Evolutionary conservation across 1,140 invertebrate species (phyloP).

Genomic region (Microplitis demolitor): DNA sequence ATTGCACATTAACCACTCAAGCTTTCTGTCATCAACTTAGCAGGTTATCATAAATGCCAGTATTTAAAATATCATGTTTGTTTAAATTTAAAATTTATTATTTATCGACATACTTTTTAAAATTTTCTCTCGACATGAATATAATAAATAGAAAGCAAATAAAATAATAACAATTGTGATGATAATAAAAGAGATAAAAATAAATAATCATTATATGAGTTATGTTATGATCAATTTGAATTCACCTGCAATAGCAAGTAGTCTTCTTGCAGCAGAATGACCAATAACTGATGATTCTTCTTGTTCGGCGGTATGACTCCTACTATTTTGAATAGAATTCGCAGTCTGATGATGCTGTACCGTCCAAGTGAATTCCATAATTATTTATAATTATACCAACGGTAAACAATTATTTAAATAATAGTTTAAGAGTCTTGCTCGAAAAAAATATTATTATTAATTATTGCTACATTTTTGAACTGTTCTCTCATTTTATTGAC

Average conservation of each 20-base stretch:
- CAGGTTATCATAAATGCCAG: too few species aligned
- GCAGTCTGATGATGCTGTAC: conserved; percentile 45
- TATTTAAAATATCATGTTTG: too few species aligned
- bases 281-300: conserved; percentile 41
- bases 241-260: conserved; percentile 53
- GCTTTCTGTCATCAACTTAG: too few species aligned
- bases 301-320: conserved; percentile 35
- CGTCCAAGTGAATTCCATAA: conserved; percentile 55
- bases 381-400: neutral
- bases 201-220: too few species aligned
- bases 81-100: too few species aligned
- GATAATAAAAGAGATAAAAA: too few species aligned
- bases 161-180: too few species aligned
- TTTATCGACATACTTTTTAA: too few species aligned
- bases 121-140: too few species aligned
- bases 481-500: neutral
- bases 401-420: neutral
- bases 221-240: neutral
- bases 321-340: conserved; percentile 36
- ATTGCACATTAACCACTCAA: too few species aligned
- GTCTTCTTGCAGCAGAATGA: conserved; percentile 44
- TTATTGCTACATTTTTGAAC: neutral
- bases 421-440: neutral
- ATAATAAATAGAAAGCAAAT: too few species aligned
- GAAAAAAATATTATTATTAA: neutral